These are phyloP conservation scores for Drosophila sucinea DNA, from an alignment of 1,140 invertebrate species.

Conservation along the genomic window DNA sequence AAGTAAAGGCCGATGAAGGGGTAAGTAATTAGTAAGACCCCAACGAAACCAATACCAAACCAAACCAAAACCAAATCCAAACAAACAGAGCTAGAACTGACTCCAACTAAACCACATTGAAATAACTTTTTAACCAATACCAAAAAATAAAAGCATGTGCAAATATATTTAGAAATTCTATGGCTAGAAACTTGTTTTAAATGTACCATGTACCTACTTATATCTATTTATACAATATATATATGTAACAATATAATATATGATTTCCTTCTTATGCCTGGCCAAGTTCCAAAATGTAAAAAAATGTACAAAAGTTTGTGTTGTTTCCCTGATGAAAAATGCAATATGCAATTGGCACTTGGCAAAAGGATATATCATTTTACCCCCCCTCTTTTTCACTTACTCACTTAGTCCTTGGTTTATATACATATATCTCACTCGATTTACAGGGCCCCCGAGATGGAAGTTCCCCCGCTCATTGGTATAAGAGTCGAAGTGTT, in stretches of 20 bases:
- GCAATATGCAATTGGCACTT: conserved; percentile 44
- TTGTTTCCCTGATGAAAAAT: conserved; percentile 35
- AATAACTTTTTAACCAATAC: conserved; percentile 5
- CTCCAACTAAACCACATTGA: conserved; percentile 9
- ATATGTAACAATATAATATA: not conserved
- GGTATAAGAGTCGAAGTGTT: conserved; percentile 92
- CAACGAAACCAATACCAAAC: conserved; percentile 17
- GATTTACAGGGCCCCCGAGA: conserved; percentile 84
- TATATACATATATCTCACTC: not conserved
- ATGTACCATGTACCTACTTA: not conserved
- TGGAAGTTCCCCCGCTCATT: conserved; percentile 86
- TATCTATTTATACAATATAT: not conserved
- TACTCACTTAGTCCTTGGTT: not conserved
- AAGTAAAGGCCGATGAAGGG: conserved; percentile 71
- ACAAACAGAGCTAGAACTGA: not conserved
- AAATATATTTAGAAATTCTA: not conserved
- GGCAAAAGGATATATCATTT: conserved; percentile 27
- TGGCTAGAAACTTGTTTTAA: not conserved
- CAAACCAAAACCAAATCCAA: not conserved
- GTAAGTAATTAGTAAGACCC: conserved; percentile 63
- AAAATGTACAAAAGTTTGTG: conserved; percentile 20
- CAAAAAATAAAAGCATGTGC: not conserved
- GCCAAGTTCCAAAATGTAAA: conserved; percentile 44
- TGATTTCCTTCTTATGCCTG: conserved; percentile 8
- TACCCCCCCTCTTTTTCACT: not conserved